Percentiles rank a stretch among this genome's conserved stretches.
Conservation (phyloP, 2,888 invertebrate genomes). For the Tryphoninae sp. region DNA sequence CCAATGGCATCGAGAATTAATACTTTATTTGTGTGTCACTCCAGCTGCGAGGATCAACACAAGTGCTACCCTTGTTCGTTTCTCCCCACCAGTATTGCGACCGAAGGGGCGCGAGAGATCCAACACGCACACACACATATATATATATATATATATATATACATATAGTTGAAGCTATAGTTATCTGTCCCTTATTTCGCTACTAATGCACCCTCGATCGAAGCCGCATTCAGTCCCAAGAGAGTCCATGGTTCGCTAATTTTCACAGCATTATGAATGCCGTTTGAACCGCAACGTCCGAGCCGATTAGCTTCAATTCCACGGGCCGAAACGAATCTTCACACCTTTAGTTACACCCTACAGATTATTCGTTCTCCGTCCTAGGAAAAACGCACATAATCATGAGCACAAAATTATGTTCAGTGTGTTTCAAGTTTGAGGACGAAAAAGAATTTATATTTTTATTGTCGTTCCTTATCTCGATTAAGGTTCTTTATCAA, state of each 20-base stretch:
- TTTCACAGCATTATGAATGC: slow-evolving; percentile 74
- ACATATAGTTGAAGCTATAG: slow-evolving; percentile 24
- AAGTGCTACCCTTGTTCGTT: slow-evolving; percentile 74
- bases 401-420: neutral
- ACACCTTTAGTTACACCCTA: slow-evolving; percentile 66
- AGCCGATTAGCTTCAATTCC: slow-evolving; percentile 75
- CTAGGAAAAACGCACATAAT: neutral
- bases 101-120: slow-evolving; percentile 7
- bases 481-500: slow-evolving; percentile 33
- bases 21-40: slow-evolving; percentile 79
- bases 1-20: slow-evolving; percentile 75
- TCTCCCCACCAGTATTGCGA: slow-evolving; percentile 20
- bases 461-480: neutral
- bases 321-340: slow-evolving; percentile 69
- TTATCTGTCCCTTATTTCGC: slow-evolving; percentile 33
- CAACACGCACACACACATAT: neutral
- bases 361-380: neutral
- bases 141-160: slow-evolving; percentile 9
- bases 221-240: slow-evolving; percentile 64
- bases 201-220: slow-evolving; percentile 72
- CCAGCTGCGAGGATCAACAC: slow-evolving; percentile 80
- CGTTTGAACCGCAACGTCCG: slow-evolving; percentile 73
- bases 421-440: neutral
- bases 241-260: slow-evolving; percentile 77
- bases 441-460: neutral